These are phyloP conservation scores for Brassicogethes aeneus DNA, from an alignment of 2,888 invertebrate species.

Conservation along the genomic window DNA sequence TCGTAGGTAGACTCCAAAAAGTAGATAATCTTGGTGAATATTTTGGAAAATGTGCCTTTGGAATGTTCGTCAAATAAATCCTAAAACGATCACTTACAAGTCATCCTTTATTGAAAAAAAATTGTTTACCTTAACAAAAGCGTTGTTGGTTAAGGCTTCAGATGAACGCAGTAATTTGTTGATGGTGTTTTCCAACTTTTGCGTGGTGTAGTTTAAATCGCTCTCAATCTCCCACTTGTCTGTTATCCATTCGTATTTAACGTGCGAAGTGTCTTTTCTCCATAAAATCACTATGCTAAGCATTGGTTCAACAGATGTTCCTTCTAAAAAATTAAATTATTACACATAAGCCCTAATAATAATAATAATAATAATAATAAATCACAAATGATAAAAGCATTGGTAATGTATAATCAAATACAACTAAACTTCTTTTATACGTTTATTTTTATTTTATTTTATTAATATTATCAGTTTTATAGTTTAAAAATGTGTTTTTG, in stretches of 20 bases:
- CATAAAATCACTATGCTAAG: slow-evolving; percentile 82
- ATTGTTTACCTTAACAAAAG: slow-evolving; percentile 72
- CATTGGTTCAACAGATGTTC: slow-evolving; percentile 54
- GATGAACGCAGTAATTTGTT: slow-evolving; percentile 61
- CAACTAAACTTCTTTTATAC: no score
- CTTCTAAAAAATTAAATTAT: slow-evolving; percentile 40
- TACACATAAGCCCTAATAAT: neutral
- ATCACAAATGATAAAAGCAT: neutral
- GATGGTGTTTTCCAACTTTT: slow-evolving; percentile 63
- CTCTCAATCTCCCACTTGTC: slow-evolving; percentile 55
- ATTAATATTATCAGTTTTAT: no score
- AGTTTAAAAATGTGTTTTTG: no score
- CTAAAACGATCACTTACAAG: slow-evolving; percentile 35
- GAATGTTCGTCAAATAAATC: slow-evolving; percentile 74
- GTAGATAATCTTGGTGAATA: slow-evolving; percentile 55
- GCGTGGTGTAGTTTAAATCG: slow-evolving; percentile 60
- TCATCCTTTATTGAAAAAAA: no score
- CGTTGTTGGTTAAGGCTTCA: slow-evolving; percentile 69
- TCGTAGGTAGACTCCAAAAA: slow-evolving; percentile 63
- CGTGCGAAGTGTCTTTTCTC: slow-evolving; percentile 75
- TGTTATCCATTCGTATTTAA: slow-evolving; percentile 87
- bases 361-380: neutral
- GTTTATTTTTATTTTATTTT: no score
- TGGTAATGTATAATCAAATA: no score
- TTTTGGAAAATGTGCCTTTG: slow-evolving; percentile 59